Evolutionary conservation across 2,888 invertebrate genomes (phyloP).

Genomic region (Cephus spinipes): DNA sequence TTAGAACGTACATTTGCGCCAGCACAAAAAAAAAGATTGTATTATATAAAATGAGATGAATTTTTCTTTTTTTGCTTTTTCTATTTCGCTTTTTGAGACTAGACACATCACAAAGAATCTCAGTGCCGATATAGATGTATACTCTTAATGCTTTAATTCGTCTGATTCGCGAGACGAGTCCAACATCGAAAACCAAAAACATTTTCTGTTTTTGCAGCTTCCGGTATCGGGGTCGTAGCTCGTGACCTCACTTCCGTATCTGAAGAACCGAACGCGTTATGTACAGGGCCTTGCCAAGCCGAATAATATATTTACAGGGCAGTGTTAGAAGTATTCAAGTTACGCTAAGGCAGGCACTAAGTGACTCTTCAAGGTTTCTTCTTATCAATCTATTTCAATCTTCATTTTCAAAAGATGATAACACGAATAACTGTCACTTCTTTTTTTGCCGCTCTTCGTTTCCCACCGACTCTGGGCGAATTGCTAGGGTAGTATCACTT

Average conservation of each 20-base stretch:
- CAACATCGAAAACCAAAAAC: constrained; percentile 6
- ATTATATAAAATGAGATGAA: constrained; percentile 42
- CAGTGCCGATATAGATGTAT: constrained; percentile 11
- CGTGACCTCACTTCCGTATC: background rate
- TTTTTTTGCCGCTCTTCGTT: constrained; percentile 5
- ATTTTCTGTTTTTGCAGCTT: constrained; percentile 10
- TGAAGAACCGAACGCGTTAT: constrained; percentile 8
- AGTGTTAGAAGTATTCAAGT: constrained; percentile 53
- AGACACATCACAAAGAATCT: constrained; percentile 38
- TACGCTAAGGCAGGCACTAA: constrained; percentile 53
- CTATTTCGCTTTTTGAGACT: constrained; percentile 43
- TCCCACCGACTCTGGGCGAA: background rate
- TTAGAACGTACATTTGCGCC: constrained; percentile 59
- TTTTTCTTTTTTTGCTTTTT: background rate
- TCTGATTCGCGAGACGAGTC: background rate
- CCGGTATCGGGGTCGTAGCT: background rate
- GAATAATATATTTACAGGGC: constrained; percentile 51
- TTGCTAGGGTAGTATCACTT: background rate
- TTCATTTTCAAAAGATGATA: constrained; percentile 4
- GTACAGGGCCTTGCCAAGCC: constrained; percentile 25
- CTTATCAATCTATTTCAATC: constrained; percentile 6
- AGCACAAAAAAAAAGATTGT: constrained; percentile 50
- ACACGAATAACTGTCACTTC: constrained; percentile 3
- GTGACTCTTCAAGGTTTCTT: constrained; percentile 32
- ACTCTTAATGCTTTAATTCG: background rate